Conservation (phyloP, 2,113 vertebrate genomes). For the Aix galericulata region DNA sequence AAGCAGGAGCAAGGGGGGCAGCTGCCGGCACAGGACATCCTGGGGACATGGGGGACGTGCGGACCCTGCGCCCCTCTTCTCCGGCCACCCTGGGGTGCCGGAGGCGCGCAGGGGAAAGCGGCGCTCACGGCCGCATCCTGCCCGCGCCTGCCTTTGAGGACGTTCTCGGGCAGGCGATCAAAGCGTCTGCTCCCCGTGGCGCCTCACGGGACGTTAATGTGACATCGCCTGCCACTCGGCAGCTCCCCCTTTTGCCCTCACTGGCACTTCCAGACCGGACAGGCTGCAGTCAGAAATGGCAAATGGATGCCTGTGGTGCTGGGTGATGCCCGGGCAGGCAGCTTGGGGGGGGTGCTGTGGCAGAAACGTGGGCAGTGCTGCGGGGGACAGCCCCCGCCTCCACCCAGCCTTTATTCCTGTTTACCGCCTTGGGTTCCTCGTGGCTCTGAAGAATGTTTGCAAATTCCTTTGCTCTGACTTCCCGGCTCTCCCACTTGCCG, state of each 20-base stretch:
- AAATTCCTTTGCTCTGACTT: conserved; percentile 73
- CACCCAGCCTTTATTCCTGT: conserved; percentile 32
- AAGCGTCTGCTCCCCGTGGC: neutral
- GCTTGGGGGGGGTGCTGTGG: neutral
- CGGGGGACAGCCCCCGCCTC: neutral
- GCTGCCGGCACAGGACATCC: conserved; percentile 24
- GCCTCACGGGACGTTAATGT: neutral
- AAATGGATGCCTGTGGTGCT: accelerated
- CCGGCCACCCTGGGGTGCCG: neutral
- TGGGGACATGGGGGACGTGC: neutral
- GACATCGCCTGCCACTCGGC: neutral
- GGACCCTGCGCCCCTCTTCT: conserved; percentile 35
- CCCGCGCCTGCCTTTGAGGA: neutral
- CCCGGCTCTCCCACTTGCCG: conserved; percentile 1
- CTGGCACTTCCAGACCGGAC: accelerated
- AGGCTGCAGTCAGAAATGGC: accelerated
- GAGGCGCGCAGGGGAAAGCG: neutral
- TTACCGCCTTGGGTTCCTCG: conserved; percentile 17
- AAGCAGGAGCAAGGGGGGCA: conserved; percentile 24
- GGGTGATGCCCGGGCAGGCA: neutral
- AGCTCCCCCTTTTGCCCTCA: accelerated
- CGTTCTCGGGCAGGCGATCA: neutral
- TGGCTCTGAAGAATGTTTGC: conserved; percentile 52
- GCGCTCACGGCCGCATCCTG: neutral
- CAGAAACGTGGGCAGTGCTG: neutral